Evolutionary conservation across 92 coral and sea anemone species (phyloP).

Genomic region (Epizoanthus ramosus): DNA sequence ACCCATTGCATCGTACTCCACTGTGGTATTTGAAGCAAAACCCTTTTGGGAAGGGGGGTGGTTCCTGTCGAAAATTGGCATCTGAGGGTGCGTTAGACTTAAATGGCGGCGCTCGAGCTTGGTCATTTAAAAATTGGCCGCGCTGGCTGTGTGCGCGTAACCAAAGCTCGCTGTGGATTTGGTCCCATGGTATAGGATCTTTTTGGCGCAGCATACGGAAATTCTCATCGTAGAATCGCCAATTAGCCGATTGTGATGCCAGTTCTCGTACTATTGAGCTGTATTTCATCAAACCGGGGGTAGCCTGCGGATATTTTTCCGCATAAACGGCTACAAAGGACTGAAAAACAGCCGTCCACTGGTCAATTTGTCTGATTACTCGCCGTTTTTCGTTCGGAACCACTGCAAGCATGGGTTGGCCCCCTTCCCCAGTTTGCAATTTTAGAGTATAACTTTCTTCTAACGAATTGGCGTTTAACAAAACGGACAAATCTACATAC

Average conservation of each 20-base stretch:
- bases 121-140: background rate
- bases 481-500: background rate
- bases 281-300: slow-evolving; percentile 43
- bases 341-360: slow-evolving; percentile 41
- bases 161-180: slow-evolving; percentile 44
- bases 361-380: background rate
- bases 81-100: no score
- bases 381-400: slow-evolving; percentile 15
- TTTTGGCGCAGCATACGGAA: slow-evolving; percentile 43
- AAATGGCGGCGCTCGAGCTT: background rate
- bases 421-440: slow-evolving; percentile 31
- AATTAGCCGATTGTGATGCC: slow-evolving; percentile 44
- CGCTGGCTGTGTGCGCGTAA: slow-evolving; percentile 31
- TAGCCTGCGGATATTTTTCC: slow-evolving; percentile 8
- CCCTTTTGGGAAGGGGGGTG: background rate
- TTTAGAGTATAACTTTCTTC: slow-evolving; percentile 15
- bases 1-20: background rate
- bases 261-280: slow-evolving; percentile 50
- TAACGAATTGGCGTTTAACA: background rate
- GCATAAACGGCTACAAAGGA: slow-evolving; percentile 33
- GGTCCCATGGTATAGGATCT: slow-evolving; percentile 42
- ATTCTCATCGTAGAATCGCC: slow-evolving; percentile 58
- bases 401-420: slow-evolving; percentile 3
- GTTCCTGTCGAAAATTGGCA: background rate
- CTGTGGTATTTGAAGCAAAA: background rate